phyloP scores from a whole-genome alignment of 2,113 vertebrate genomes.

The Bagarius yarrelli region DNA sequence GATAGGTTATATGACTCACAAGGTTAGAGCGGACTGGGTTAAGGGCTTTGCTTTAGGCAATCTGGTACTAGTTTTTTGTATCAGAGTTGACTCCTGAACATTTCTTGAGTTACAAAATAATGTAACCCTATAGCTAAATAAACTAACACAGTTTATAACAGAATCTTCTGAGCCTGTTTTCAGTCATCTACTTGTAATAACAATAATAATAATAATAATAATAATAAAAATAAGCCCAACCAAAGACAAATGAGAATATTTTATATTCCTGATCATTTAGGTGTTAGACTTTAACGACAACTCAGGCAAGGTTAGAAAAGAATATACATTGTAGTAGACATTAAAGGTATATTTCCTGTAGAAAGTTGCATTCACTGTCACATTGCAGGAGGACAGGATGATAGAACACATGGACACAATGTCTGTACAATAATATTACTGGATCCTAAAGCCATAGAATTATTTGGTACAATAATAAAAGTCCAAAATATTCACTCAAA shows the following conservation, averaged over 20 bases:
- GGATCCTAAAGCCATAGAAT: background rate
- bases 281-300: background rate
- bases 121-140: slow-evolving; percentile 10
- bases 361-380: background rate
- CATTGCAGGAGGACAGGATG: background rate
- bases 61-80: background rate
- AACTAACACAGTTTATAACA: background rate
- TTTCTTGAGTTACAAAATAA: background rate
- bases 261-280: background rate
- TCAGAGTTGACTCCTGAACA: background rate
- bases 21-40: background rate
- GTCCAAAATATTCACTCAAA: background rate
- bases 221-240: background rate
- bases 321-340: background rate
- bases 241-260: background rate
- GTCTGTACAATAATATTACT: background rate
- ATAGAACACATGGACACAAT: background rate
- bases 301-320: background rate
- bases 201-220: too few relatives aligned
- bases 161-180: background rate
- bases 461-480: background rate
- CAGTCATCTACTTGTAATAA: too few relatives aligned
- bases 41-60: background rate
- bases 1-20: background rate
- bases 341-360: background rate